Conservation (phyloP, 2,888 invertebrate genomes). For the Sturmia bella region DNA sequence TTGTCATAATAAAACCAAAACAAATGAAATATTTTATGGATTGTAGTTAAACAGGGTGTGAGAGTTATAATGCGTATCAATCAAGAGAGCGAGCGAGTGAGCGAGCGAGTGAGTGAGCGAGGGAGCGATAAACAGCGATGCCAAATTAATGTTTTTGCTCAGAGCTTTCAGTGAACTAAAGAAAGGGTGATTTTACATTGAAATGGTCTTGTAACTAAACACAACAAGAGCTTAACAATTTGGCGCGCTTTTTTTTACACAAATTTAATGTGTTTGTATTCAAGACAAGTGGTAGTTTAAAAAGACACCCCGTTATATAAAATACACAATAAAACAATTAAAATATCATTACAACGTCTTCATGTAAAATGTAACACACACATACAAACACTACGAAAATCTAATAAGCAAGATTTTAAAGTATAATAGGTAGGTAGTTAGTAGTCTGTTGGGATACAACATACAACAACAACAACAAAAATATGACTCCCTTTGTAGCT, state of each 20-base stretch:
- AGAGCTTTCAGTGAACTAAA: not conserved
- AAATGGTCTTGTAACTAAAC: not conserved
- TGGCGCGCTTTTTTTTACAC: not conserved
- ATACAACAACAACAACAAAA: too few species aligned
- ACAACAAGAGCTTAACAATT: not conserved
- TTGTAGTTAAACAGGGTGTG: constrained; percentile 50
- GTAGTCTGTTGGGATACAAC: too few species aligned
- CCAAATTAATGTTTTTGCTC: constrained; percentile 16
- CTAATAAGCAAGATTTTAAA: too few species aligned
- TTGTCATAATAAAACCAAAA: constrained; percentile 24
- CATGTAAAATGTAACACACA: too few species aligned
- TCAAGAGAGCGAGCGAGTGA: not conserved
- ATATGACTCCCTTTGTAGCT: too few species aligned
- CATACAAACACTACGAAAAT: too few species aligned
- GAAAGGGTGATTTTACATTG: constrained; percentile 7
- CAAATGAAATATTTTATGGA: constrained; percentile 24
- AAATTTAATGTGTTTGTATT: too few species aligned
- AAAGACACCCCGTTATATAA: not conserved
- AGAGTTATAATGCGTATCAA: constrained; percentile 19
- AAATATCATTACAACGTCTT: too few species aligned
- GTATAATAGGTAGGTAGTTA: too few species aligned
- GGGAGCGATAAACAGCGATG: constrained; percentile 7
- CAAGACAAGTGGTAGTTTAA: not conserved
- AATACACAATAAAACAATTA: too few species aligned
- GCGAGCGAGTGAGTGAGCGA: not conserved